Percentiles rank a stretch among this genome's conserved stretches.
Conservation (phyloP, 2,888 invertebrate genomes). For the Gerosis bhagava region DNA sequence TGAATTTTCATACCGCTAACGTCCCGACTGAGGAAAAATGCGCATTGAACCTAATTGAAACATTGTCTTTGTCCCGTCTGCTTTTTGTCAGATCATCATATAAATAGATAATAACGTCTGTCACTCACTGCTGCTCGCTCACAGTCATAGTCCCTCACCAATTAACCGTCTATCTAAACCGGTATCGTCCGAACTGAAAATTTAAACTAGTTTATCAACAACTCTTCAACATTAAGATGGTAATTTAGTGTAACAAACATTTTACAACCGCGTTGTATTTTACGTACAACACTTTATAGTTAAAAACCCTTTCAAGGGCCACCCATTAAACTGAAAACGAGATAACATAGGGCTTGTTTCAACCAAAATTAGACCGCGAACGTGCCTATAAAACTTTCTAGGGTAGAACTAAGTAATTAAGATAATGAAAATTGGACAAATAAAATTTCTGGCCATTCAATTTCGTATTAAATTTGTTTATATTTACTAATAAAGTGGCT, state of each 20-base stretch:
- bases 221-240: too few species aligned
- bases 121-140: too few species aligned
- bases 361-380: slow-evolving; percentile 46
- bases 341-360: slow-evolving; percentile 48
- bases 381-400: slow-evolving; percentile 29
- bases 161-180: neutral
- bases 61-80: too few species aligned
- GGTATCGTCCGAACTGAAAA: neutral
- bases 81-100: too few species aligned
- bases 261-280: neutral
- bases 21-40: too few species aligned
- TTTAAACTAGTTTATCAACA: too few species aligned
- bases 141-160: too few species aligned
- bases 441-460: slow-evolving; percentile 3
- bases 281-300: neutral
- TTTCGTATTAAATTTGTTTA: neutral
- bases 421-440: slow-evolving; percentile 17
- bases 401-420: slow-evolving; percentile 11
- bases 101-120: too few species aligned
- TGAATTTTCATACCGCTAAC: too few species aligned
- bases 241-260: too few species aligned
- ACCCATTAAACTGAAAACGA: slow-evolving; percentile 57
- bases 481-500: too few species aligned
- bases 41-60: too few species aligned
- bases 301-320: slow-evolving; percentile 41